Evolutionary conservation across 2,888 invertebrate species (phyloP).

Genomic region (Ormia ochracea): DNA sequence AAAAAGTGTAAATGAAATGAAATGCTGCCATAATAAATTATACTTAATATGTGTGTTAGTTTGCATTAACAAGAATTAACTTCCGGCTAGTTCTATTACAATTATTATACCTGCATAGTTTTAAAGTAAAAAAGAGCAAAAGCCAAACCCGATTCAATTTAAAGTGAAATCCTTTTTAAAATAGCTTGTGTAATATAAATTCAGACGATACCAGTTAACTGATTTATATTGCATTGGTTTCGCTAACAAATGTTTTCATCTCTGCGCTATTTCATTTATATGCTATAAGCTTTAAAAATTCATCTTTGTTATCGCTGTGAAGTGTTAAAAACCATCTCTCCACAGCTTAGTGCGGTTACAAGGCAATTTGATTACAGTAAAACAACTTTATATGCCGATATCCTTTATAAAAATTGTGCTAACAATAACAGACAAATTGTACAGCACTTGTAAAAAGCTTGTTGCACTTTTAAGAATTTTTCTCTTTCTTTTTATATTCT

Average conservation of each 20-base stretch:
- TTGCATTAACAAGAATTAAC: background rate
- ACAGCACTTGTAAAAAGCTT: too few species aligned
- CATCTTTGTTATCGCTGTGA: slow-evolving; percentile 51
- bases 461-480: too few species aligned
- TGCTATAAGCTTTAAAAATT: slow-evolving; percentile 47
- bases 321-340: slow-evolving; percentile 37
- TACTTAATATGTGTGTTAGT: background rate
- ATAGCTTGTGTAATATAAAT: too few species aligned
- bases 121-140: background rate
- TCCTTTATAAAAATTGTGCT: slow-evolving; percentile 19
- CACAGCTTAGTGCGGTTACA: slow-evolving; percentile 29
- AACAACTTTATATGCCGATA: slow-evolving; percentile 13
- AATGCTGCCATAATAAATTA: slow-evolving; percentile 6
- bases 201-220: background rate
- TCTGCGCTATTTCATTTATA: background rate
- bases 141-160: background rate
- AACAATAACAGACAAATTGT: slow-evolving; percentile 32
- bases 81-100: slow-evolving; percentile 12
- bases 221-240: background rate
- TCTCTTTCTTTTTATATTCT: too few species aligned
- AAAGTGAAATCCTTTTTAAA: too few species aligned
- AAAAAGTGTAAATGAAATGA: background rate
- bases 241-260: background rate
- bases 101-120: slow-evolving; percentile 2
- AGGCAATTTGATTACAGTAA: slow-evolving; percentile 24